phyloP scores from a whole-genome alignment of 2,888 invertebrate genomes.

The Dusona sp. region DNA sequence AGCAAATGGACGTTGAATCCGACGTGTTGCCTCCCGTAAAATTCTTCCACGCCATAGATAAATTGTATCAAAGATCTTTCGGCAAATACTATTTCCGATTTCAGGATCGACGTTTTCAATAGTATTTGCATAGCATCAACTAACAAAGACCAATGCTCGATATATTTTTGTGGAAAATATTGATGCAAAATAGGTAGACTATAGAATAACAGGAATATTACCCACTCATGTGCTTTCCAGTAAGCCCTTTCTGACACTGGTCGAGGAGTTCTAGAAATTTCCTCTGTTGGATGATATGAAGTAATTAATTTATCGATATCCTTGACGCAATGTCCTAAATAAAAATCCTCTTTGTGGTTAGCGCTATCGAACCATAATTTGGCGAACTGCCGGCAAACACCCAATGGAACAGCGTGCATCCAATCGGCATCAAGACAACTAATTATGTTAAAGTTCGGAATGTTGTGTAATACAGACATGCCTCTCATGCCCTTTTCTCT shows the following conservation, averaged over 20 bases:
- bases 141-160: conserved; percentile 36
- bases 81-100: conserved; percentile 43
- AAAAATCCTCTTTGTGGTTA: conserved; percentile 52
- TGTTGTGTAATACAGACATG: conserved; percentile 42
- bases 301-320: conserved; percentile 30
- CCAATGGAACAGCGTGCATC: conserved; percentile 65
- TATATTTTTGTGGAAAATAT: conserved; percentile 31
- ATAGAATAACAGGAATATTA: conserved; percentile 53
- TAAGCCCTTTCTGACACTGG: conserved; percentile 42
- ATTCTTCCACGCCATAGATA: conserved; percentile 13
- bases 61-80: conserved; percentile 34
- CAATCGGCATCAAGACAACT: conserved; percentile 56
- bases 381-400: conserved; percentile 62
- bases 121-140: conserved; percentile 44
- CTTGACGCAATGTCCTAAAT: conserved; percentile 51
- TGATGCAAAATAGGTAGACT: conserved; percentile 47
- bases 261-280: conserved; percentile 61
- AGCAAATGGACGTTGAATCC: conserved; percentile 62
- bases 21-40: conserved; percentile 46
- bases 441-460: conserved; percentile 64
- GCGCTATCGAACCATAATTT: conserved; percentile 62
- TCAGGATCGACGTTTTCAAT: conserved; percentile 37
- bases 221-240: conserved; percentile 63
- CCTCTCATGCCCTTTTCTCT: conserved; percentile 51
- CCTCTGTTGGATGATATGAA: conserved; percentile 36